Conservation (phyloP, 2,888 invertebrate species). For the Itoplectis maculator region DNA sequence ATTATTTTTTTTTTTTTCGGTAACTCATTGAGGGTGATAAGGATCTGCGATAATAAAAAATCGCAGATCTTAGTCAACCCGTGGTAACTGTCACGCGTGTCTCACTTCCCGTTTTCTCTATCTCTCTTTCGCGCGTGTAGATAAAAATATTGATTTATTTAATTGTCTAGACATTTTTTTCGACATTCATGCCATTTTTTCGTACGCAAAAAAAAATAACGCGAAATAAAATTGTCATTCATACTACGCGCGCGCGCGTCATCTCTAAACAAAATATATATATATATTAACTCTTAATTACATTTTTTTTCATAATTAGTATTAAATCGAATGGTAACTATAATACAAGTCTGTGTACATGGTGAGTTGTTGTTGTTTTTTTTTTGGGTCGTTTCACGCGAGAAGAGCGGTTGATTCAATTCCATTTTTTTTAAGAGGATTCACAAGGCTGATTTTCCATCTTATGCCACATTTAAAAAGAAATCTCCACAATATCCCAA, state of each 20-base stretch:
- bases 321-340: conserved; percentile 78
- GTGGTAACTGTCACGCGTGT: conserved; percentile 19
- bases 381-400: conserved; percentile 29
- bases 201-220: conserved; percentile 24
- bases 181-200: not conserved
- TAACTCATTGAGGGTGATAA: conserved; percentile 48
- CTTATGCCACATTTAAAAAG: too few species aligned
- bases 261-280: conserved; percentile 69
- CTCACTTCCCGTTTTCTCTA: not conserved
- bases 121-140: conserved; percentile 3
- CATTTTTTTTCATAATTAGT: conserved; percentile 67
- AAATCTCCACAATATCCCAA: too few species aligned
- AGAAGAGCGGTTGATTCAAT: not conserved
- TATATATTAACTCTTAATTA: conserved; percentile 72
- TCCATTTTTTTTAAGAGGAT: not conserved
- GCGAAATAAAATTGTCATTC: conserved; percentile 16
- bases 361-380: conserved; percentile 49
- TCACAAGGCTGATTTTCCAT: too few species aligned
- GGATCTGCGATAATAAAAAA: conserved; percentile 36
- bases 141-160: conserved; percentile 49
- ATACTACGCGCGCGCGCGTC: conserved; percentile 58
- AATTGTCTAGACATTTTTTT: conserved; percentile 20
- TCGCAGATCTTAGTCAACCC: not conserved
- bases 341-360: conserved; percentile 77
- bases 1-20: conserved; percentile 51